These are phyloP conservation scores for Lycocerus yunnanus DNA, from an alignment of 2,888 invertebrate species.

Conservation along the genomic window DNA sequence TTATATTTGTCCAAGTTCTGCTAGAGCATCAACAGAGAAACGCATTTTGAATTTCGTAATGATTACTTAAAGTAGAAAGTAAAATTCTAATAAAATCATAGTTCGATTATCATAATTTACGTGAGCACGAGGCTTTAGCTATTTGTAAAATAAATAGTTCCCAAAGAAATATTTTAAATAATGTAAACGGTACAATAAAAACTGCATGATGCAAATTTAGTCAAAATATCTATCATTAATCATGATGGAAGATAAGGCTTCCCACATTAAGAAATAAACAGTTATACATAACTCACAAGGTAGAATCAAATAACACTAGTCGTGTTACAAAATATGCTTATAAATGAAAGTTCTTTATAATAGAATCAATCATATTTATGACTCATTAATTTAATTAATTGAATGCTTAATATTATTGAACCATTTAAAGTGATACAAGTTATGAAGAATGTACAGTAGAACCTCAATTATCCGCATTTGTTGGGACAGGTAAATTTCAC, in stretches of 20 bases:
- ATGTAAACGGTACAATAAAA: background rate
- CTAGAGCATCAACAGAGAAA: background rate
- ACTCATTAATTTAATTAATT: background rate
- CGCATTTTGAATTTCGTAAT: no score
- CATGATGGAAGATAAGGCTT: slow-evolving; percentile 1
- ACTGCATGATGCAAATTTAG: background rate
- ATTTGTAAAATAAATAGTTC: background rate
- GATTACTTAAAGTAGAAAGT: background rate
- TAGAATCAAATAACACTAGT: slow-evolving; percentile 2
- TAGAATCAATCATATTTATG: slow-evolving; percentile 3
- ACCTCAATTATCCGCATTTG: no score
- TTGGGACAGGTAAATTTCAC: no score
- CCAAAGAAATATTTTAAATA: background rate
- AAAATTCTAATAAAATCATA: background rate
- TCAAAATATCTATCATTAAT: background rate
- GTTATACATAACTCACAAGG: slow-evolving; percentile 2
- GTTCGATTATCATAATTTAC: background rate
- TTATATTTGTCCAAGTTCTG: no score
- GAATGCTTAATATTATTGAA: background rate
- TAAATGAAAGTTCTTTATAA: slow-evolving; percentile 1
- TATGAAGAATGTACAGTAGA: background rate
- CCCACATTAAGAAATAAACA: slow-evolving; percentile 2
- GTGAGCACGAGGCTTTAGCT: background rate
- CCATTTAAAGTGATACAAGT: background rate
- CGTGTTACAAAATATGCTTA: slow-evolving; percentile 3